These are phyloP conservation scores for Eueremaeus valkanovi DNA, from an alignment of 2,888 invertebrate genomes.

Conservation along the genomic window DNA sequence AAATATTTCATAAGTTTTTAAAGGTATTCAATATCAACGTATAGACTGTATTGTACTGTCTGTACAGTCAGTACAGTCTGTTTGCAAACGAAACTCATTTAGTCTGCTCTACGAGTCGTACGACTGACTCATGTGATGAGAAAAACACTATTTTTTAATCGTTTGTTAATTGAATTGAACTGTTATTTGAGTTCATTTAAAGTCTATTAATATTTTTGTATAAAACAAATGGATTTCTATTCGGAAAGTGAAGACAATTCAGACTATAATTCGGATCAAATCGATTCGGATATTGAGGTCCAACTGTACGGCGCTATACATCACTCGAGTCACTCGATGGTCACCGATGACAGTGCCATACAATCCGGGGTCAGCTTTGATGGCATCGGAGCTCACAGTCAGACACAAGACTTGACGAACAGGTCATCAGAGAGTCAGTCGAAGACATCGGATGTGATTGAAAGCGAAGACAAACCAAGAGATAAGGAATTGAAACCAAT, in stretches of 20 bases:
- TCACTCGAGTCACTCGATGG: not conserved
- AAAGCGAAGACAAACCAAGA: not conserved
- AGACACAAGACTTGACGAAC: not conserved
- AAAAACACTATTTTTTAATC: too few species aligned
- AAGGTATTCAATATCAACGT: too few species aligned
- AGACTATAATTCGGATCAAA: constrained; percentile 21
- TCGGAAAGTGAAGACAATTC: not conserved
- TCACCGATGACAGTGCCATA: not conserved
- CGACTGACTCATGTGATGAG: not conserved
- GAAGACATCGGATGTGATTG: not conserved
- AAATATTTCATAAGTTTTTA: too few species aligned
- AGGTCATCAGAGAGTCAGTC: not conserved
- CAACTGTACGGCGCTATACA: constrained; percentile 18
- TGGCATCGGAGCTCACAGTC: too few species aligned
- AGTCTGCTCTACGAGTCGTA: too few species aligned
- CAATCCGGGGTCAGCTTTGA: too few species aligned
- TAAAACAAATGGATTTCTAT: not conserved
- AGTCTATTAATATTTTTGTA: too few species aligned
- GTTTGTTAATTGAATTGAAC: too few species aligned
- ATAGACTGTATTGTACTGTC: too few species aligned
- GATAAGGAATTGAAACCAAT: not conserved
- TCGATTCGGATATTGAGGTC: constrained; percentile 8
- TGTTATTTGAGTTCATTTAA: too few species aligned
- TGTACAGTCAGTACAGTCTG: too few species aligned
- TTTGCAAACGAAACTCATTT: too few species aligned